These are phyloP conservation scores for Eulimnadia texana DNA, from an alignment of 1,140 invertebrate species.

Conservation along the genomic window DNA sequence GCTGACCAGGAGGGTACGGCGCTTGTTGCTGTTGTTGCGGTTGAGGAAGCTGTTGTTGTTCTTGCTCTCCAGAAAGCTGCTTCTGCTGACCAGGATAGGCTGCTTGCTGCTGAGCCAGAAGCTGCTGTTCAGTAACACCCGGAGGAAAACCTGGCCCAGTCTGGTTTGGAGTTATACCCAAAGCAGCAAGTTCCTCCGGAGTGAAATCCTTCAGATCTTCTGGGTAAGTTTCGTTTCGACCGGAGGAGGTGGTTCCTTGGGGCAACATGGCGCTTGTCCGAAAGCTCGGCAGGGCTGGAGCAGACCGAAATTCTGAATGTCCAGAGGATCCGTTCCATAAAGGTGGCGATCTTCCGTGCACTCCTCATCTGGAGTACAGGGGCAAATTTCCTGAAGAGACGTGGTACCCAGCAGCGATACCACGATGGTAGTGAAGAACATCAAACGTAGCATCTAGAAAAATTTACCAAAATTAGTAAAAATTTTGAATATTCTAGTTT, in stretches of 20 bases:
- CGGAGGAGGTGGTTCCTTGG: slow-evolving; percentile 12
- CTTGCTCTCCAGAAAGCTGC: not conserved
- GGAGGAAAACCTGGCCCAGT: too few relatives aligned
- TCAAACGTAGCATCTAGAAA: not conserved
- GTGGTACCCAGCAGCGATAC: not conserved
- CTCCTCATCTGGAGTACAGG: not conserved
- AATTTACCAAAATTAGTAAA: not conserved
- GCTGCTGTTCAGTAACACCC: not conserved
- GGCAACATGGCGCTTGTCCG: slow-evolving; percentile 9
- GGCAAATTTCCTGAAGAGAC: slow-evolving; percentile 9
- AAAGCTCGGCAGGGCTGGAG: not conserved
- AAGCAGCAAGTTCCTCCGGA: slow-evolving; percentile 1
- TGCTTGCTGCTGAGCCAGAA: too few relatives aligned
- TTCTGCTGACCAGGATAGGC: too few relatives aligned
- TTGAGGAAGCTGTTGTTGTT: not conserved
- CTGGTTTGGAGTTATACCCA: slow-evolving; percentile 1
- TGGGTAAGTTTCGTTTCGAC: not conserved
- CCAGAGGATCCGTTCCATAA: slow-evolving; percentile 8
- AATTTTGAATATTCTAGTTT: too few relatives aligned
- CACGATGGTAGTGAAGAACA: too few relatives aligned
- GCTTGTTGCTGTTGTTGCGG: not conserved
- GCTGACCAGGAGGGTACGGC: not conserved
- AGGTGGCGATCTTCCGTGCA: slow-evolving; percentile 10
- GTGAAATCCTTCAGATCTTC: slow-evolving; percentile 7
- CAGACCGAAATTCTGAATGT: slow-evolving; percentile 12